phyloP scores from a whole-genome alignment of 1,140 invertebrate genomes.

The Ceratitis capitata region DNA sequence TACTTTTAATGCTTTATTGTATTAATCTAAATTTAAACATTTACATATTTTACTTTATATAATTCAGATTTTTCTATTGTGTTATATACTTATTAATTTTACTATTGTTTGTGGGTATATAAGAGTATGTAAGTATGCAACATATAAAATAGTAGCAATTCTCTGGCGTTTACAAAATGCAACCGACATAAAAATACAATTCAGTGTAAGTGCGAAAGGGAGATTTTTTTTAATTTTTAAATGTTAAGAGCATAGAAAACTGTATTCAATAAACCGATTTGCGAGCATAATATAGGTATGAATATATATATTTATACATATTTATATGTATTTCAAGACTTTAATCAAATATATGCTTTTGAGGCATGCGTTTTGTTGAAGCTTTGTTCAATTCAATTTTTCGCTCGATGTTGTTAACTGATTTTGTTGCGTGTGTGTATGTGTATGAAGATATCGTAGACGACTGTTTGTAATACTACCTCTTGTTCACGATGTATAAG shows the following conservation, averaged over 20 bases:
- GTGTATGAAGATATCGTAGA: neutral
- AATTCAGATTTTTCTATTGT: neutral
- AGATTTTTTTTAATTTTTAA: neutral
- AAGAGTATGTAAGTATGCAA: neutral
- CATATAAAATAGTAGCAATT: slow-evolving; percentile 4
- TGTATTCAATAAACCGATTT: neutral
- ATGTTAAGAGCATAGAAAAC: neutral
- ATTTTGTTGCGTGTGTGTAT: slow-evolving; percentile 6
- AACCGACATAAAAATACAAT: slow-evolving; percentile 2
- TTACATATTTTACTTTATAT: slow-evolving; percentile 17
- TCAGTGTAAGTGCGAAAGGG: neutral
- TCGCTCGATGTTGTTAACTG: neutral
- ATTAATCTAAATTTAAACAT: neutral
- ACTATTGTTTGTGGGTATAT: neutral
- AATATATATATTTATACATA: neutral
- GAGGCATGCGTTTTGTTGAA: neutral
- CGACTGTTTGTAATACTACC: neutral
- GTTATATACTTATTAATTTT: neutral
- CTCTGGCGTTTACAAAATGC: slow-evolving; percentile 26
- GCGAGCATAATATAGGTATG: neutral
- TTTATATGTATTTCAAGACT: neutral
- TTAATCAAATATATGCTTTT: neutral
- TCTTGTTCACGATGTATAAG: neutral
- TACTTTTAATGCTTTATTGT: neutral
- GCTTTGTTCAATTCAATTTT: neutral